A percentile compares a stretch with the other conserved stretches of the same genome.
Evolutionary conservation across 1,140 invertebrate species (phyloP).

Genomic region (Drosophila yakuba): DNA sequence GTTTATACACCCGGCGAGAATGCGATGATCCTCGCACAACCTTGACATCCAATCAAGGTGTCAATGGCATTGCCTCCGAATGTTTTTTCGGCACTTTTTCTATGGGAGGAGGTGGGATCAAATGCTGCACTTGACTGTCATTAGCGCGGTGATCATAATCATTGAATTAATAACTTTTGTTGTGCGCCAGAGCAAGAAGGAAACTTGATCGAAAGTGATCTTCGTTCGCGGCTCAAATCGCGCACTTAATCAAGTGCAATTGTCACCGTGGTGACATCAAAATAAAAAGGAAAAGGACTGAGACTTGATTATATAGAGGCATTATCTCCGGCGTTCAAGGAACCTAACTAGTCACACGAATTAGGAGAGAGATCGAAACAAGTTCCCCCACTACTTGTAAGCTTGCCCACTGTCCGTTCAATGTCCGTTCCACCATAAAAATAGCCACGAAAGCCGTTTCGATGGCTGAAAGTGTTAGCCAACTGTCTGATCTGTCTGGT

Average conservation of each 20-base stretch:
- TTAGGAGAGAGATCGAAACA: conserved; percentile 41
- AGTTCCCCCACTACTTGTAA: conserved; percentile 44
- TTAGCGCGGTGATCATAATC: conserved; percentile 78
- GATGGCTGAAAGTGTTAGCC: conserved; percentile 43
- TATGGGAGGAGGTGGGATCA: conserved; percentile 6
- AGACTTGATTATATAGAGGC: conserved; percentile 11
- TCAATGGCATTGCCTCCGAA: conserved; percentile 61
- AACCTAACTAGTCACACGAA: conserved; percentile 21
- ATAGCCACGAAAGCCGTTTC: conserved; percentile 66
- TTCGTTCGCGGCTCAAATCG: background rate
- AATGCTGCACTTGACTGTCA: conserved; percentile 75
- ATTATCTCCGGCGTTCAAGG: conserved; percentile 55
- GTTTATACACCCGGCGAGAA: conserved; percentile 36
- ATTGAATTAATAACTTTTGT: conserved; percentile 77
- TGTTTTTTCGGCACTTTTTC: conserved; percentile 1
- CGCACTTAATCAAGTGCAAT: conserved; percentile 69
- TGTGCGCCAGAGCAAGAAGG: conserved; percentile 24
- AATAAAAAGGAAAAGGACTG: background rate
- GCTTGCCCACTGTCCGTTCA: conserved; percentile 56
- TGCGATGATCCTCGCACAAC: conserved; percentile 55
- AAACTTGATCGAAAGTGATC: conserved; percentile 44
- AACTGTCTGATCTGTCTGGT: conserved; percentile 31
- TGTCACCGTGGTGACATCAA: conserved; percentile 15
- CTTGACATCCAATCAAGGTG: conserved; percentile 81
- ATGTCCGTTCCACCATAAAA: conserved; percentile 70